Base-by-base conservation (phyloP, 2,888 invertebrate genomes). In the Ichneumoninae sp. region DNA sequence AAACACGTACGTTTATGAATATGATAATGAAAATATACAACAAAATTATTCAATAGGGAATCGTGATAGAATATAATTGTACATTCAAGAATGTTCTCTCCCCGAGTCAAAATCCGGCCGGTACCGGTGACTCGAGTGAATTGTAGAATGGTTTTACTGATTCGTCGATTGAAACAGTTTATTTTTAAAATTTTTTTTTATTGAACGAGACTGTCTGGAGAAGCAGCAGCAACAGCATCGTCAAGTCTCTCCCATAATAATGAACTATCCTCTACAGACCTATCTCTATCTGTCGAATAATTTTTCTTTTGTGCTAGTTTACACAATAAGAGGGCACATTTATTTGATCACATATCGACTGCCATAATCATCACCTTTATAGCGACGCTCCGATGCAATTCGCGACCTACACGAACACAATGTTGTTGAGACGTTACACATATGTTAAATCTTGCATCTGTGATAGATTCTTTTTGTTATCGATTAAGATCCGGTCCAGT, bases 241-340 rank as follows among this genome's bases (percentile, higher is more conserved):
- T 33, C 62, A 16, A 62, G 30, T 22, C 13, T 36, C 40, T 26
- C 33, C 36, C 76, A 54, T 65, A 52, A 66, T 33, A 66, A 66
- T 54, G 66, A 52, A 54, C 52, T 62, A 33, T 66, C 40, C 16
- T 47, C 74, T 76, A 40, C 36, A 75, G 33, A 75, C 47, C 36
- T 66, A 75, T 47, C 22, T 33, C 68, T 72, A 89, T 81, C 26
- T 50, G 66, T 70, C 66, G 71, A 52, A 19, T 69, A 62, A 62
- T 52, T 50, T 88, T 89, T 84, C 74, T 89, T 91, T 92, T 93
- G 91, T 93, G 92, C 93, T 91, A 16, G 90, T 85, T 91, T 90
- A 88, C 86, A 91, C 89, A 90, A 88, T 87, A 89, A 92, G 93
- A 93, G 92, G 92, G 91, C 93, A 93, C 93, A 92, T 92, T 93